Base-by-base conservation (phyloP, 2,888 invertebrate genomes). In the Noctua janthina region DNA sequence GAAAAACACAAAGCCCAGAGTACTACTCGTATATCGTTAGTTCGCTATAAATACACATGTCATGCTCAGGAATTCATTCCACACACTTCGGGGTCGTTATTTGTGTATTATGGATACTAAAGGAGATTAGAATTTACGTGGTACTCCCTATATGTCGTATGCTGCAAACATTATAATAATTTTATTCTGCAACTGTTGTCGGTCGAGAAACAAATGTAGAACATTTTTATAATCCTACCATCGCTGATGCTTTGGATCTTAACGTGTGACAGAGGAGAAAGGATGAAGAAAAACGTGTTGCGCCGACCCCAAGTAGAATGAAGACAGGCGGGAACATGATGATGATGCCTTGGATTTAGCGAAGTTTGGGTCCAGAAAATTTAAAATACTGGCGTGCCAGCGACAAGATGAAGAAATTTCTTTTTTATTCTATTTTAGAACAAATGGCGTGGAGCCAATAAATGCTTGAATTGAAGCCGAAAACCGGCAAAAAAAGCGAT, bases 21-120 rank as follows among this genome's bases (percentile, higher is more conserved):
- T 17, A 17, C n/a, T 79, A n/a, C n/a, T n/a, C n/a, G n/a, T n/a
- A 69, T 8, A 62, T 46, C 7, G 29, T 23, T 62, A 62, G 39
- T 49, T 56, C 11, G 54, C 69, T 64, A 70, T 70, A 78, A 81
- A 81, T 81, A 81, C 49, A 66, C 56, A 23, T 78, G 84, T 84
- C 69, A 69, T 20, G 68, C 78, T 69, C 35, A 49, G 39, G 64
- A 84, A 81, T 59, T n/a, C 13, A 51, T 70, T 66, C 29, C 46
- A 11, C 69, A 56, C 54, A 35, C 39, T 49, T 49, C 56, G 49
- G 23, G n/a, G 20, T 69, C 62, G n/a, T 64, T 84, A 81, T 46
- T 56, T 62, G 68, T 29, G 6, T 39, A n/a, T 51, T 51, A 51
- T n/a, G 23, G 15, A 49, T 84, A 35, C 39, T 70, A 56, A 54